phyloP scores from a whole-genome alignment of 2,797 vertebrate species.

The Limosa lapponica region DNA sequence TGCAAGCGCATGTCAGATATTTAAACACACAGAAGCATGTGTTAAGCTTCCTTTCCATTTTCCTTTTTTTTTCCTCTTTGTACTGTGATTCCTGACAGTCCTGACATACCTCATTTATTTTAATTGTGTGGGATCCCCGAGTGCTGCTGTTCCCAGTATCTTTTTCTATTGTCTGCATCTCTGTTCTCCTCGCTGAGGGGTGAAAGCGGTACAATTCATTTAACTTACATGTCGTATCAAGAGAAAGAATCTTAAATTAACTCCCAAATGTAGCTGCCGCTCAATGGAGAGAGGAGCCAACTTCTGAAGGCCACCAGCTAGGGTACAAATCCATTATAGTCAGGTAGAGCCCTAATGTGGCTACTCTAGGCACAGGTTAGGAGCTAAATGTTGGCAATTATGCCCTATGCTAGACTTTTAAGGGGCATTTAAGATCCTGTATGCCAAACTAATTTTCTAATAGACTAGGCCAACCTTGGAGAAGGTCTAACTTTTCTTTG shows the following conservation, averaged over 20 bases:
- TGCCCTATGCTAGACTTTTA: background rate
- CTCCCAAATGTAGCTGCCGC: background rate
- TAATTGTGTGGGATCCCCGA: background rate
- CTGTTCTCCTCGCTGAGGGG: background rate
- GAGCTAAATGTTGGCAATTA: background rate
- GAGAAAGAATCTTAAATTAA: background rate
- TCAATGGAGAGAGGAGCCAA: background rate
- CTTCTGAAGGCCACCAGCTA: background rate
- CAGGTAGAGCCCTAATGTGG: background rate
- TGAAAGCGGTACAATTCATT: background rate
- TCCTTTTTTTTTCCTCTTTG: background rate
- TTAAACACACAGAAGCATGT: background rate
- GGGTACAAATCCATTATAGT: background rate
- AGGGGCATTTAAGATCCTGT: background rate
- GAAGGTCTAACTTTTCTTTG: background rate
- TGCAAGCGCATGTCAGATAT: background rate
- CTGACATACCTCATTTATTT: background rate
- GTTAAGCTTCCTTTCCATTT: background rate
- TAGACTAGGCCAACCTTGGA: background rate
- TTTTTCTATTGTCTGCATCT: background rate
- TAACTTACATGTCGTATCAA: background rate
- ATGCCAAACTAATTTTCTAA: background rate
- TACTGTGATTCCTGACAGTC: background rate
- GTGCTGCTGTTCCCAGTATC: background rate
- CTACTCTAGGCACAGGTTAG: background rate